These are phyloP conservation scores for Helobdella robusta DNA, from an alignment of 2,888 invertebrate genomes.

Conservation along the genomic window DNA sequence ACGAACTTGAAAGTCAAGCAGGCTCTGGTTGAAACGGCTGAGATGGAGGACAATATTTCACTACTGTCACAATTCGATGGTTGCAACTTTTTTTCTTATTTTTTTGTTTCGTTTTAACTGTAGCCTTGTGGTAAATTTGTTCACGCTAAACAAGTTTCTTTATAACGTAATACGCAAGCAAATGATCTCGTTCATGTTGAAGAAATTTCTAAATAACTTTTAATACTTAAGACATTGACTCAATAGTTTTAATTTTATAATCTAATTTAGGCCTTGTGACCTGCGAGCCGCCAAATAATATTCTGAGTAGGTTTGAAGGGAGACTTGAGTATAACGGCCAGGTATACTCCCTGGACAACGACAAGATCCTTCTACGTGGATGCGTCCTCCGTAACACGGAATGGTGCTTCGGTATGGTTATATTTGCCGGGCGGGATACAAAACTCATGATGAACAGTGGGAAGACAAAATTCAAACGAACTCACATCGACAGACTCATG, in stretches of 20 bases:
- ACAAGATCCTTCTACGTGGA: conserved; percentile 83
- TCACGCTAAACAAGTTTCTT: no score
- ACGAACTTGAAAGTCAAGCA: conserved; percentile 97
- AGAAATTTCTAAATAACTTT: no score
- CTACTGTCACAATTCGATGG: conserved; percentile 81
- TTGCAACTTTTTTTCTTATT: no score
- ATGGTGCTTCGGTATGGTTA: conserved; percentile 59
- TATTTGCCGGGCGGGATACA: conserved; percentile 97
- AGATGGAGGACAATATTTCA: conserved; percentile 68
- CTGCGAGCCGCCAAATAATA: conserved; percentile 95
- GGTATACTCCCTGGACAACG: conserved; percentile 80
- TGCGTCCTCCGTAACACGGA: conserved; percentile 72
- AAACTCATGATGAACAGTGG: conserved; percentile 99
- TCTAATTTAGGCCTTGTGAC: conserved; percentile 67
- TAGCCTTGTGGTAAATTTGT: no score
- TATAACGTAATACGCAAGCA: no score
- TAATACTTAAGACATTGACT: no score
- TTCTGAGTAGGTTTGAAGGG: conserved; percentile 94
- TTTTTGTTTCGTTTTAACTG: no score
- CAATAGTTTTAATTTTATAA: no score
- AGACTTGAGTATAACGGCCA: conserved; percentile 60
- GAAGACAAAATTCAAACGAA: conserved; percentile 95
- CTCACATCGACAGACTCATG: conserved; percentile 94
- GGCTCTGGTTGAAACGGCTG: conserved; percentile 84
- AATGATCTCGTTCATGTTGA: no score